These are phyloP conservation scores for Pedicia rivosa DNA, from an alignment of 2,888 invertebrate genomes.

Conservation along the genomic window DNA sequence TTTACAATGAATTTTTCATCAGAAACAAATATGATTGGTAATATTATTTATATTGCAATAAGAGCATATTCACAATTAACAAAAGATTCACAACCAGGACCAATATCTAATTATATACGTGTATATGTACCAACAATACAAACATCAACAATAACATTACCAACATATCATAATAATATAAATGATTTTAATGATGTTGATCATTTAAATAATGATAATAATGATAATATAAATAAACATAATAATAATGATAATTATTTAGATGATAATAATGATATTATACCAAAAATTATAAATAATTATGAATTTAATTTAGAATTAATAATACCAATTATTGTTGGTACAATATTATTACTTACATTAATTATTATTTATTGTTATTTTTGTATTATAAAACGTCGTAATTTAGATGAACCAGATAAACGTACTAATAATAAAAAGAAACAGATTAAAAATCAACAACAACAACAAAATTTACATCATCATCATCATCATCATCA, in stretches of 20 bases:
- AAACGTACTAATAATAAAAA: not conserved
- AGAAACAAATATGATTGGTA: slow-evolving; percentile 29
- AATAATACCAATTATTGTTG: slow-evolving; percentile 33
- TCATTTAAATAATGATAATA: no score
- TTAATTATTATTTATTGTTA: slow-evolving; percentile 32
- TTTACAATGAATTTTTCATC: slow-evolving; percentile 28
- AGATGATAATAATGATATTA: no score
- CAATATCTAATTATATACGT: slow-evolving; percentile 37
- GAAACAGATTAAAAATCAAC: slow-evolving; percentile 1
- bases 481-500: slow-evolving; percentile 1
- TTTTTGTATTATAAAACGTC: slow-evolving; percentile 32
- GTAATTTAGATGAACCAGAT: slow-evolving; percentile 17
- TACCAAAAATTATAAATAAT: no score
- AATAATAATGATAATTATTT: not conserved
- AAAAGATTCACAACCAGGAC: slow-evolving; percentile 26
- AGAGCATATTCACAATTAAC: slow-evolving; percentile 32
- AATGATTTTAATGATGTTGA: slow-evolving; percentile 23
- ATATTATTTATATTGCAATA: slow-evolving; percentile 36
- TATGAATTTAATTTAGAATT: slow-evolving; percentile 31
- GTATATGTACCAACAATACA: slow-evolving; percentile 30
- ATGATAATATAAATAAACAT: slow-evolving; percentile 8
- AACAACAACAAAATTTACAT: not conserved
- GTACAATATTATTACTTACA: slow-evolving; percentile 29
- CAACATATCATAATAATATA: slow-evolving; percentile 23
- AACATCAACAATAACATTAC: slow-evolving; percentile 27